Percentiles rank a stretch among this genome's conserved stretches.
phyloP scores from a whole-genome alignment of 2,113 vertebrate species.

The Passer domesticus region DNA sequence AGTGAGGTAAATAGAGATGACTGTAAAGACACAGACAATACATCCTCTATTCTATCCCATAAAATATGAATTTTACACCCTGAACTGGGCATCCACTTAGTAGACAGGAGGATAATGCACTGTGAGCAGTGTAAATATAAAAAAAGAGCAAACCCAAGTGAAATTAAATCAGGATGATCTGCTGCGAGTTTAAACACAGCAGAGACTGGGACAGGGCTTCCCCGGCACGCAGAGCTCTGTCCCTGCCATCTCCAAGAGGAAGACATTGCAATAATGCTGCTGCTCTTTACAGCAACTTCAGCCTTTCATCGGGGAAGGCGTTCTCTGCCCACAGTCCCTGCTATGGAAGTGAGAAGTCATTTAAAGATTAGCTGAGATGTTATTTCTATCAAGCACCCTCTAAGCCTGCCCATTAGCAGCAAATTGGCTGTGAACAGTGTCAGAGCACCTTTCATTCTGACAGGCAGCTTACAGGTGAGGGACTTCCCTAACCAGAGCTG shows the following conservation, averaged over 20 bases:
- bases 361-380: conserved; percentile 40
- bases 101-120: neutral
- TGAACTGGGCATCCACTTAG: neutral
- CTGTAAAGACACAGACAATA: neutral
- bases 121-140: neutral
- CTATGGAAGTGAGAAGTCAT: neutral
- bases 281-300: conserved; percentile 1
- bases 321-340: neutral
- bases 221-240: neutral
- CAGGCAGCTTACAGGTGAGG: neutral
- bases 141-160: neutral
- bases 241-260: neutral
- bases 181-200: fast-evolving
- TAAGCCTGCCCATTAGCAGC: neutral
- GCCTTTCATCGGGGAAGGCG: neutral
- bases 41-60: neutral
- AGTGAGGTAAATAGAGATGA: neutral
- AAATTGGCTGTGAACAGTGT: conserved; percentile 24
- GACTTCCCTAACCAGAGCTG: neutral
- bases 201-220: neutral
- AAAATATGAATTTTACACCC: neutral
- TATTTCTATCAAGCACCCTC: conserved; percentile 13
- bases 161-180: neutral
- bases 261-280: neutral
- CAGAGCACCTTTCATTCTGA: neutral